phyloP scores from a whole-genome alignment of 2,888 invertebrate species.

The Hirudinaria manillensis region DNA sequence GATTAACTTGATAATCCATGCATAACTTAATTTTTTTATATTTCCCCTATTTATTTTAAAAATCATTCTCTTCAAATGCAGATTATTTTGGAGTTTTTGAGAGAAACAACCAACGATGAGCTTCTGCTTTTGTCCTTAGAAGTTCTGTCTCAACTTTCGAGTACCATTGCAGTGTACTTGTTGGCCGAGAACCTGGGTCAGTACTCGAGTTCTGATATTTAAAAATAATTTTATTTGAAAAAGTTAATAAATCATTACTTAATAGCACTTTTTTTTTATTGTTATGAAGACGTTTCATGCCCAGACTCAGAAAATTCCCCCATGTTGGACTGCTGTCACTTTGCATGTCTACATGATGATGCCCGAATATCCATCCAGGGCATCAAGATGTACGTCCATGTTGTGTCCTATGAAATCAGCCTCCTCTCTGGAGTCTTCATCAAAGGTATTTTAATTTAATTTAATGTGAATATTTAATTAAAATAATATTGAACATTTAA shows the following conservation, averaged over 20 bases:
- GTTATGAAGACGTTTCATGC: not conserved
- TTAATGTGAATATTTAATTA: not conserved
- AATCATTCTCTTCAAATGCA: conserved; percentile 37
- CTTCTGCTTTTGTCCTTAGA: not conserved
- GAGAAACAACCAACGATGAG: conserved; percentile 47
- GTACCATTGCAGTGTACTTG: not conserved
- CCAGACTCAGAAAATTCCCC: not conserved
- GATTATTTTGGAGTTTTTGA: conserved; percentile 55
- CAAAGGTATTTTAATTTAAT: not conserved
- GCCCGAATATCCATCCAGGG: not conserved
- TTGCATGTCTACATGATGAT: not conserved
- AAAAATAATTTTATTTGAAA: not conserved
- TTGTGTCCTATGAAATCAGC: conserved; percentile 11
- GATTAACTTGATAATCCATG: not conserved
- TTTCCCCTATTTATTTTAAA: too few relatives aligned
- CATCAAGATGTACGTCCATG: conserved; percentile 15
- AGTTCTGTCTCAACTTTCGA: conserved; percentile 20
- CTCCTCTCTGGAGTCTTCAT: conserved; percentile 4
- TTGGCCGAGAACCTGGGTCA: not conserved
- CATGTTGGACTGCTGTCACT: not conserved
- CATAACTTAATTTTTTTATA: too few relatives aligned
- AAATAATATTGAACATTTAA: not conserved
- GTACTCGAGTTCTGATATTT: not conserved
- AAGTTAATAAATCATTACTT: too few relatives aligned
- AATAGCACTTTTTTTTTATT: not conserved